Evolutionary conservation across 2,113 vertebrate species (phyloP).

Genomic region (Chaetura pelagica): DNA sequence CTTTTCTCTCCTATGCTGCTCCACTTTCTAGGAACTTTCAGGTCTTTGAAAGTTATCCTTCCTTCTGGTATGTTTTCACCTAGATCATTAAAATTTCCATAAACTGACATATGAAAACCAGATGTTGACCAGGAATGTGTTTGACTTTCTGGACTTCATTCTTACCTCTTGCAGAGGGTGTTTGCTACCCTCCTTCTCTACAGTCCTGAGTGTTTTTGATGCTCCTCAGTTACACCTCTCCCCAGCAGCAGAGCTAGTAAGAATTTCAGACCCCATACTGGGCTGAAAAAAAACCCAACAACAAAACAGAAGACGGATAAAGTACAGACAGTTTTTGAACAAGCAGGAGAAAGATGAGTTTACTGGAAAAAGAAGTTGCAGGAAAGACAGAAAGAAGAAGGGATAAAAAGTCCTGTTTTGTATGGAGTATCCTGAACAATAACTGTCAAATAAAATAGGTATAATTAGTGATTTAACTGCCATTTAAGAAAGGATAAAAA

Average conservation of each 20-base stretch:
- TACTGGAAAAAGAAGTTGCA: background rate
- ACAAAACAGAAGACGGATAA: background rate
- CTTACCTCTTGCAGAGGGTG: background rate
- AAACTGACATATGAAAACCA: background rate
- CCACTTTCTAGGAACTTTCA: background rate
- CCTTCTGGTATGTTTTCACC: background rate
- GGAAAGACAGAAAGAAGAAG: background rate
- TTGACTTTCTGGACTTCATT: background rate
- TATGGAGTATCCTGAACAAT: rapidly evolving
- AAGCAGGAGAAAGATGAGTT: background rate
- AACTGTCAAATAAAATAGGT: background rate
- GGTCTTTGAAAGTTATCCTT: background rate
- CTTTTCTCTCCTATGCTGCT: background rate
- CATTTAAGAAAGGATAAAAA: background rate
- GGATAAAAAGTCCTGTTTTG: background rate
- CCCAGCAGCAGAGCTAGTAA: background rate
- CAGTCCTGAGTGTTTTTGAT: background rate
- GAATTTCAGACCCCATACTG: background rate
- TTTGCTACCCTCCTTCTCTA: background rate
- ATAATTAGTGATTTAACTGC: background rate
- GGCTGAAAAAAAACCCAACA: background rate
- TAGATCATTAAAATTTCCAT: background rate
- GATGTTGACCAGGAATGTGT: background rate
- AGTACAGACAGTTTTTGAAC: background rate
- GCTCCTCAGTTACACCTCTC: background rate